Evolutionary conservation across 1,140 invertebrate species (phyloP).

Genomic region (Trypoxylus dichotomus): DNA sequence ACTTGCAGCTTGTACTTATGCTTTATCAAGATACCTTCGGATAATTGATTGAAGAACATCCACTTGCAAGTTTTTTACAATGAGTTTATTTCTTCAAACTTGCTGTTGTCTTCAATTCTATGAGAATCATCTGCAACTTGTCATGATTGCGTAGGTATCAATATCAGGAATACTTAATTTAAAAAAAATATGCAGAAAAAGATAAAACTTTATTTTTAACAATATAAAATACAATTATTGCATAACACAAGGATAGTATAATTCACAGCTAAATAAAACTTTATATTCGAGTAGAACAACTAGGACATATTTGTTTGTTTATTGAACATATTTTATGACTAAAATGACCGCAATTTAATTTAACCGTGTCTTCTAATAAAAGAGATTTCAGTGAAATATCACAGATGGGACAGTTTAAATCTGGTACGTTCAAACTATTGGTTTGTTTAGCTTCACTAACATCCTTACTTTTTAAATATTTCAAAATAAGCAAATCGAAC

Average conservation of each 20-base stretch:
- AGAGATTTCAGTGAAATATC: slow-evolving; percentile 6
- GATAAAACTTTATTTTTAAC: not conserved
- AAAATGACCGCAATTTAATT: slow-evolving; percentile 26
- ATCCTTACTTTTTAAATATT: not conserved
- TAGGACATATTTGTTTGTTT: not conserved
- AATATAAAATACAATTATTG: not conserved
- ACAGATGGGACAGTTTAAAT: slow-evolving; percentile 13
- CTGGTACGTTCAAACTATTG: not conserved
- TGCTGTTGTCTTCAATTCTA: no score
- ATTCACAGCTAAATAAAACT: slow-evolving; percentile 5
- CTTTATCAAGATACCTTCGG: no score
- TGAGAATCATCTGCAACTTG: no score
- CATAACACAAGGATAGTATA: not conserved
- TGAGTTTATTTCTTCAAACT: no score
- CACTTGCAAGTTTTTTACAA: no score
- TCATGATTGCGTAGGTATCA: no score
- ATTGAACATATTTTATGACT: slow-evolving; percentile 26
- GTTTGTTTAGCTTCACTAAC: not conserved
- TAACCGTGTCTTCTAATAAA: not conserved
- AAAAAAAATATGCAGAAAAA: not conserved
- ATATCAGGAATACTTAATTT: no score
- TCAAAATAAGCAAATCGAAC: slow-evolving; percentile 10
- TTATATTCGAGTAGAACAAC: not conserved
- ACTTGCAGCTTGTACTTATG: no score
- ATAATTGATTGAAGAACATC: no score